phyloP scores from a whole-genome alignment of 2,113 vertebrate genomes.

The Ceyx melanurus region DNA sequence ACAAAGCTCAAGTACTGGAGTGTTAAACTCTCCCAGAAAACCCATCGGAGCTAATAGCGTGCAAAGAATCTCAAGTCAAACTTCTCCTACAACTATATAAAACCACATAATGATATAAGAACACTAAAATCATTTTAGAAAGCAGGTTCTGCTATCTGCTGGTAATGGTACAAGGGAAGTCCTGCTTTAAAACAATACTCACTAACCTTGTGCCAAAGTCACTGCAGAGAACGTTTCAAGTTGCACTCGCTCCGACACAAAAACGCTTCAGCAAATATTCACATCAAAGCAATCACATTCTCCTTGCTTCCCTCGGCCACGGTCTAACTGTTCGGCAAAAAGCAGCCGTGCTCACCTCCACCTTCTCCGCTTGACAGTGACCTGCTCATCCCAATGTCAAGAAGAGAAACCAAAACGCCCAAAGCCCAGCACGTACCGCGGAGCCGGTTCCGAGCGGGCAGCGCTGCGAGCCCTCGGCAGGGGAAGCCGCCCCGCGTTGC shows the following conservation, averaged over 20 bases:
- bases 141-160: neutral
- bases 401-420: rapidly evolving
- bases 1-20: neutral
- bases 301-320: rapidly evolving
- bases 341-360: rapidly evolving
- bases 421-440: neutral
- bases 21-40: neutral
- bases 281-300: neutral
- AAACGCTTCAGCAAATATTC: neutral
- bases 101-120: neutral
- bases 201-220: conserved; percentile 70
- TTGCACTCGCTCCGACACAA: neutral
- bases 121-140: neutral
- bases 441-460: neutral
- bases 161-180: neutral
- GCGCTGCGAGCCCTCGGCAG: neutral
- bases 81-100: neutral
- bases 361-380: neutral
- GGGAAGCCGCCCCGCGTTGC: neutral
- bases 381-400: conserved; percentile 13
- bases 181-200: neutral
- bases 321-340: neutral
- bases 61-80: neutral
- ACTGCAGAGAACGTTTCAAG: conserved; percentile 44
- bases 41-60: rapidly evolving